These are phyloP conservation scores for Drosophila anceps DNA, from an alignment of 2,888 invertebrate species.

Conservation along the genomic window DNA sequence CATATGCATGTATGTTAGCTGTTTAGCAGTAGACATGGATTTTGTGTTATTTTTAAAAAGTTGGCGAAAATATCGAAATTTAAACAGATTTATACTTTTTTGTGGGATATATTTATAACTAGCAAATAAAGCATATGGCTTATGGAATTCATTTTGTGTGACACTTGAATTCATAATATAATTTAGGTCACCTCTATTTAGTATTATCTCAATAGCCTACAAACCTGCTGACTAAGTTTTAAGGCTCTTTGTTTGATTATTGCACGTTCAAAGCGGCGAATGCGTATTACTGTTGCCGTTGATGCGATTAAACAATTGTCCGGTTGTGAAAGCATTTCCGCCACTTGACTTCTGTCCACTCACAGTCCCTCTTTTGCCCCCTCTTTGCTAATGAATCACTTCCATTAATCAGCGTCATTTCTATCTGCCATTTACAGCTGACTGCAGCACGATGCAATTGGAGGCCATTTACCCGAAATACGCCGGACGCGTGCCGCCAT, in stretches of 20 bases:
- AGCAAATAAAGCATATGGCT: neutral
- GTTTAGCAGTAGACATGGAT: neutral
- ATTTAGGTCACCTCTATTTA: conserved; percentile 1
- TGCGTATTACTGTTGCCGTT: conserved; percentile 69
- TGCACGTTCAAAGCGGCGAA: conserved; percentile 62
- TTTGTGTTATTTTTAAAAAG: neutral
- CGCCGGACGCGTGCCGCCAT: conserved; percentile 84
- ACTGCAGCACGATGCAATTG: conserved; percentile 79
- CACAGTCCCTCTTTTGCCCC: conserved; percentile 1
- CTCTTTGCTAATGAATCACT: conserved; percentile 62
- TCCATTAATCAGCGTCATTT: conserved; percentile 65
- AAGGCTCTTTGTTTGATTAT: conserved; percentile 41
- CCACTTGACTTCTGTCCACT: conserved; percentile 55
- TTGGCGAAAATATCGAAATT: neutral
- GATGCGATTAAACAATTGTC: conserved; percentile 78
- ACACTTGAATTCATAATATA: neutral
- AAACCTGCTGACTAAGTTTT: conserved; percentile 44
- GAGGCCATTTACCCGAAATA: conserved; percentile 84
- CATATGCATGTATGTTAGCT: neutral
- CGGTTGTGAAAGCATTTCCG: conserved; percentile 77
- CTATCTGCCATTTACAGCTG: conserved; percentile 50
- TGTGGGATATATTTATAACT: neutral
- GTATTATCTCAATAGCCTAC: conserved; percentile 5
- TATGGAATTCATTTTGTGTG: too few relatives aligned
- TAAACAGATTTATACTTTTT: neutral